These are phyloP conservation scores for Cenopis cana DNA, from an alignment of 2,888 invertebrate species.

Conservation along the genomic window DNA sequence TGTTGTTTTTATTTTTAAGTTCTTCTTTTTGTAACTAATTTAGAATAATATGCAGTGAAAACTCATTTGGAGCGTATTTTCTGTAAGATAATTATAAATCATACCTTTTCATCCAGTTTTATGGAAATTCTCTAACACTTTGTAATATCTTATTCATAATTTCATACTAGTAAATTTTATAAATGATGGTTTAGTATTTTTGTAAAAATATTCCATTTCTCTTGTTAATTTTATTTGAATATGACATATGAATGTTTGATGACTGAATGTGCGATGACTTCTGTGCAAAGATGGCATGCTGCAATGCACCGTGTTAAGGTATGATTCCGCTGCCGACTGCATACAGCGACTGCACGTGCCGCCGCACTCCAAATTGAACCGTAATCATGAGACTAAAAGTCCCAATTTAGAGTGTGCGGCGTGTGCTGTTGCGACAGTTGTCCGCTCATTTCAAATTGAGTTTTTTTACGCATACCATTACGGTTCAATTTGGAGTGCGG, in stretches of 20 bases:
- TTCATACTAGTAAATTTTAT: background rate
- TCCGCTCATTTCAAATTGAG: no score
- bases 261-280: slow-evolving; percentile 32
- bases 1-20: slow-evolving; percentile 42
- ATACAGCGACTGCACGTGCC: no score
- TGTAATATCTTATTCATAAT: slow-evolving; percentile 5
- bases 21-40: slow-evolving; percentile 28
- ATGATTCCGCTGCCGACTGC: no score
- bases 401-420: no score
- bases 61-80: slow-evolving; percentile 11
- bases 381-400: no score
- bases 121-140: slow-evolving; percentile 8
- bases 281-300: slow-evolving; percentile 34
- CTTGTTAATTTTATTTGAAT: slow-evolving; percentile 31
- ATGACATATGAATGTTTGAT: slow-evolving; percentile 35
- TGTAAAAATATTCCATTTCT: slow-evolving; percentile 21
- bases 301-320: slow-evolving; percentile 26
- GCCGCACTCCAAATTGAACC: no score
- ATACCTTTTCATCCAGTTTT: slow-evolving; percentile 29
- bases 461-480: no score
- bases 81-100: slow-evolving; percentile 16
- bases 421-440: no score
- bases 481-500: no score
- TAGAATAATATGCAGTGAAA: slow-evolving; percentile 10
- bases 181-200: background rate